These are phyloP conservation scores for Tenthredo scrophulariae DNA, from an alignment of 2,888 invertebrate genomes.

Conservation along the genomic window DNA sequence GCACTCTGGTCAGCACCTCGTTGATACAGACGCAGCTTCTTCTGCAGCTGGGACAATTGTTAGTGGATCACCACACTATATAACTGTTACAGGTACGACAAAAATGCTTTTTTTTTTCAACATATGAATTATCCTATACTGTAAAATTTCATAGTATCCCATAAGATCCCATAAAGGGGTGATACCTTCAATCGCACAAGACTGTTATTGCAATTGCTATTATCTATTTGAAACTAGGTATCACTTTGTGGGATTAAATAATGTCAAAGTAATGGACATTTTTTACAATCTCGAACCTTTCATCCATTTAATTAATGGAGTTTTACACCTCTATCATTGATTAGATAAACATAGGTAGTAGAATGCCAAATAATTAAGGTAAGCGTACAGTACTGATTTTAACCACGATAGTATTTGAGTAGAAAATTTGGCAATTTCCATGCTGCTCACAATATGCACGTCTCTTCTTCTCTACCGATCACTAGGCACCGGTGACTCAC, in stretches of 20 bases:
- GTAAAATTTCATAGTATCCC: no score
- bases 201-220: neutral
- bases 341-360: neutral
- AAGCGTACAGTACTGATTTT: slow-evolving; percentile 43
- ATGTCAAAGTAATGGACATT: neutral
- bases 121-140: neutral
- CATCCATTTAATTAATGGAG: neutral
- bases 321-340: neutral
- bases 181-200: neutral
- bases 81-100: slow-evolving; percentile 86
- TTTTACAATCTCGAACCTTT: neutral
- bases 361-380: slow-evolving; percentile 13
- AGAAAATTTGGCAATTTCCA: slow-evolving; percentile 69
- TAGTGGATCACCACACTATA: slow-evolving; percentile 82
- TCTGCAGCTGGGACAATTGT: slow-evolving; percentile 78
- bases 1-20: slow-evolving; percentile 79
- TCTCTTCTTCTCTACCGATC: slow-evolving; percentile 71
- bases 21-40: slow-evolving; percentile 79
- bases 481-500: slow-evolving; percentile 77
- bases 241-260: neutral
- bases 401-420: slow-evolving; percentile 65
- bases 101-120: slow-evolving; percentile 7
- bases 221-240: neutral
- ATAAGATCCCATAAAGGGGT: neutral
- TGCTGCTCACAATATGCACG: slow-evolving; percentile 71